Conservation (phyloP, 2,797 vertebrate genomes). For the Sebastes trivittatus region DNA sequence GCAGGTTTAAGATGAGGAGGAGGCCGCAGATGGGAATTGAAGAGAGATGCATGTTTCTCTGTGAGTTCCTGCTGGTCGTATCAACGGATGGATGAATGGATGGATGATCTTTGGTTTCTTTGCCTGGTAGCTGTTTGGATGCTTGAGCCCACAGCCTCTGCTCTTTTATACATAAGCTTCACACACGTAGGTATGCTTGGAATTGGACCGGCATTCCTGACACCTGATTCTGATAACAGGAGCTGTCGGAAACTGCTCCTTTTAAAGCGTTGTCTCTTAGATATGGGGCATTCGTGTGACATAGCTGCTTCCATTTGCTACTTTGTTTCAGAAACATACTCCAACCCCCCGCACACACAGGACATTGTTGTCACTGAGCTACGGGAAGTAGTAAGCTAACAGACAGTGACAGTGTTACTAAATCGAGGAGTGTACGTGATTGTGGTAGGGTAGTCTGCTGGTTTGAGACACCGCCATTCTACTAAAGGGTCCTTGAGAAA, state of each 20-base stretch:
- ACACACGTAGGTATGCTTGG: slow-evolving; percentile 73
- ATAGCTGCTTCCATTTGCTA: slow-evolving; percentile 51
- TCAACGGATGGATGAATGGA: background rate
- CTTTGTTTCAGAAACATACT: slow-evolving; percentile 57
- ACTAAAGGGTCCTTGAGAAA: background rate
- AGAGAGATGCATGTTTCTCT: slow-evolving; percentile 66
- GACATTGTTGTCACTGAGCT: slow-evolving; percentile 45
- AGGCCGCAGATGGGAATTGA: slow-evolving; percentile 56
- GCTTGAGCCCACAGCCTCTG: slow-evolving; percentile 15
- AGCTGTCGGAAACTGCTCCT: slow-evolving; percentile 81
- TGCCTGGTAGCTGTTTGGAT: slow-evolving; percentile 47
- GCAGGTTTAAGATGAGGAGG: slow-evolving; percentile 72
- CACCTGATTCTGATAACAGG: slow-evolving; percentile 82
- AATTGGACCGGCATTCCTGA: slow-evolving; percentile 81
- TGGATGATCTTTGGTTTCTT: slow-evolving; percentile 11
- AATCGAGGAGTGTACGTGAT: slow-evolving; percentile 41
- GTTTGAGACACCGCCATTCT: background rate
- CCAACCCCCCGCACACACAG: background rate
- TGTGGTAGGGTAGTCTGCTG: background rate
- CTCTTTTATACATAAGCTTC: slow-evolving; percentile 78
- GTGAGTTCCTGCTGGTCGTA: slow-evolving; percentile 5
- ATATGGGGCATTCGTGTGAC: slow-evolving; percentile 70
- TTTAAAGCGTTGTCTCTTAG: slow-evolving; percentile 78
- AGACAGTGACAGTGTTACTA: slow-evolving; percentile 47
- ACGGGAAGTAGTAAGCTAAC: slow-evolving; percentile 49